Conservation (phyloP, 30 jellyfish, hydroid and myxozoan species). For the Nemopilema nomurai region DNA sequence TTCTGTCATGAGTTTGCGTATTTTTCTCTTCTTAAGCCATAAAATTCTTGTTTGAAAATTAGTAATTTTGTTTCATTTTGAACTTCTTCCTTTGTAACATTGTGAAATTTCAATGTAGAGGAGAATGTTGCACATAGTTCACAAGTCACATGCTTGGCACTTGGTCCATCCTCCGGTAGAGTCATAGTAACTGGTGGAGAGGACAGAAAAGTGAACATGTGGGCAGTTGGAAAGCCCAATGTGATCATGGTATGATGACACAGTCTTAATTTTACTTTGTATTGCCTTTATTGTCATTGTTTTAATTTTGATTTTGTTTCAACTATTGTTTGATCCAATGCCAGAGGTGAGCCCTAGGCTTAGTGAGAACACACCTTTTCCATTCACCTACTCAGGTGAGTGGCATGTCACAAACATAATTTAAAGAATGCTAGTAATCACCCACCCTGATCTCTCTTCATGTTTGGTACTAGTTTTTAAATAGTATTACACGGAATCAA, state of each 20-base stretch:
- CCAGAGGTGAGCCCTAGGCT: too few relatives aligned
- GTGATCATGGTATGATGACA: constrained; percentile 78
- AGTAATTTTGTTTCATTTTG: too few relatives aligned
- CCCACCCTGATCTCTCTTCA: too few relatives aligned
- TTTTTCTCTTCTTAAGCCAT: too few relatives aligned
- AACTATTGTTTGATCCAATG: background rate
- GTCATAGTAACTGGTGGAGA: constrained; percentile 99
- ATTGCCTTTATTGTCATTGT: background rate
- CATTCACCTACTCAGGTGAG: background rate
- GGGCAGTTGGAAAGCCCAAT: constrained; percentile 99
- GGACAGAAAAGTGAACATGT: constrained; percentile 95
- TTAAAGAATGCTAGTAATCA: too few relatives aligned
- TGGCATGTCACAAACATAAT: too few relatives aligned
- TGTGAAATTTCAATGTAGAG: constrained; percentile 59
- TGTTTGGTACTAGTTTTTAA: too few relatives aligned
- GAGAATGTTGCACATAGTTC: constrained; percentile 98
- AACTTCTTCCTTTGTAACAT: background rate
- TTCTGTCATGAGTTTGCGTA: too few relatives aligned
- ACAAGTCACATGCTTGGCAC: constrained; percentile 93
- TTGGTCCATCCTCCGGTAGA: constrained; percentile 98
- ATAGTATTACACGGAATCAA: too few relatives aligned
- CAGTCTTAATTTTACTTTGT: background rate
- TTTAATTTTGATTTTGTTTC: background rate
- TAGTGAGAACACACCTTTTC: background rate
- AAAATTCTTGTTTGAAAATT: too few relatives aligned